Evolutionary conservation across 2,797 vertebrate genomes (phyloP), one percentile per base, ranked within the genome.

Genomic region (Notamacropus eugenii): DNA sequence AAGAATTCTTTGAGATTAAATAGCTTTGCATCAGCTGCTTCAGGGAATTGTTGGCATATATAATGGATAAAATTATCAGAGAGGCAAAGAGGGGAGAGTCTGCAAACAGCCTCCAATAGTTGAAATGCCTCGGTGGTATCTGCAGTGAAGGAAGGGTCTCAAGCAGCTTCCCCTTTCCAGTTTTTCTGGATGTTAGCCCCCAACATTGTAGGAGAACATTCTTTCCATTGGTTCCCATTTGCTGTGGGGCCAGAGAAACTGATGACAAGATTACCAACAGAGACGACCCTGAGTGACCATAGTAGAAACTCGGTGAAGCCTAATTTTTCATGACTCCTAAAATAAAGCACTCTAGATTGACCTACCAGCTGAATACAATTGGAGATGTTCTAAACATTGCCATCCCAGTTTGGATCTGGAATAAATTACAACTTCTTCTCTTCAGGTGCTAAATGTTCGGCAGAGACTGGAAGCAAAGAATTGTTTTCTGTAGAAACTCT

Each of bases 361-460:
- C 58, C 95, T 96, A 55, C 94, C 54, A 96, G 55, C 29, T 74
- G 58, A 94, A 57, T 95, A n/a, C 4, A 55, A 31, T 92, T 87
- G 91, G 62, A 96, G 95, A 57, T 67, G 94, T 90, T 96, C 91
- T 46, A 90, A 0, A 93, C 90, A 93, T 94, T 93, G 97, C 93
- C 96, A 56, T 90, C 92, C 82, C 22, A 92, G 74, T 92, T 97
- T 90, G 91, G 93, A 92, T 95, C 97, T 98, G 95, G 55, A 96
- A 95, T 92, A 93, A 94, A 82, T 95, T 95, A 93, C 91, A 95
- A 92, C 52, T 97, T 92, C n/a, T 93, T 58, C 52, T 90, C 54
- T 95, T 96, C 2, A 4, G 96, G 54, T 0, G 5, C n/a, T 11
- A 67, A 67, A 82, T 94, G 11, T 95, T 98, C 74, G 27, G 90